phyloP scores from a whole-genome alignment of 35 echinoderm and acorn worm species.

The Anneissia japonica region DNA sequence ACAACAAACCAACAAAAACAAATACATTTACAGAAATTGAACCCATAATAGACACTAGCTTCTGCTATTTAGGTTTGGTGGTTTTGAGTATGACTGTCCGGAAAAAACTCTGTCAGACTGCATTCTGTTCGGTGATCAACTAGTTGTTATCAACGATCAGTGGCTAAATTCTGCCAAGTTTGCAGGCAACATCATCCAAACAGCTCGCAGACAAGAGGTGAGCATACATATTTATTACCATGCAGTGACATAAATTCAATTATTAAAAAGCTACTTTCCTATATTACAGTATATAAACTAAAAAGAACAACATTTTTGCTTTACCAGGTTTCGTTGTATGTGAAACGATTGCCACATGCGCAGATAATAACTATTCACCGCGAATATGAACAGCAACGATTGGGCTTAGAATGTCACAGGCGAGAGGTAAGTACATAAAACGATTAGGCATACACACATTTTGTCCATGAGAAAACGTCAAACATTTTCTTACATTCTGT shows the following conservation, averaged over 20 bases:
- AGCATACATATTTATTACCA: too few species aligned
- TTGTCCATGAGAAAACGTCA: too few species aligned
- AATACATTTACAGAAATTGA: too few species aligned
- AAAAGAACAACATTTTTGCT: not conserved
- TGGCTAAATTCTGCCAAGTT: not conserved
- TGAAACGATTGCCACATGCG: not conserved
- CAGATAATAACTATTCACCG: not conserved
- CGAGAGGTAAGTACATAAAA: not conserved
- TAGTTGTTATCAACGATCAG: not conserved
- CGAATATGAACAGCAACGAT: not conserved
- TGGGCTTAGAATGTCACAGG: not conserved
- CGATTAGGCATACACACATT: too few species aligned
- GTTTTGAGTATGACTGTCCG: not conserved
- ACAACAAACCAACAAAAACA: too few species aligned
- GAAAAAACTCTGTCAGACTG: not conserved
- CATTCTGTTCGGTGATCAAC: not conserved
- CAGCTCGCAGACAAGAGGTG: not conserved
- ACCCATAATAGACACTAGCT: too few species aligned
- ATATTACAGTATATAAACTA: too few species aligned
- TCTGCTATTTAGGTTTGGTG: constrained; percentile 1
- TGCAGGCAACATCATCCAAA: not conserved
- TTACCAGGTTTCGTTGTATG: not conserved
- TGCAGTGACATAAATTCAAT: too few species aligned
- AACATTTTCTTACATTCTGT: too few species aligned
- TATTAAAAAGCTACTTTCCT: too few species aligned